Percentiles rank a stretch among this genome's conserved stretches.
Evolutionary conservation across 1,140 invertebrate genomes (phyloP).

Genomic region (Ctenoplectra terminalis): DNA sequence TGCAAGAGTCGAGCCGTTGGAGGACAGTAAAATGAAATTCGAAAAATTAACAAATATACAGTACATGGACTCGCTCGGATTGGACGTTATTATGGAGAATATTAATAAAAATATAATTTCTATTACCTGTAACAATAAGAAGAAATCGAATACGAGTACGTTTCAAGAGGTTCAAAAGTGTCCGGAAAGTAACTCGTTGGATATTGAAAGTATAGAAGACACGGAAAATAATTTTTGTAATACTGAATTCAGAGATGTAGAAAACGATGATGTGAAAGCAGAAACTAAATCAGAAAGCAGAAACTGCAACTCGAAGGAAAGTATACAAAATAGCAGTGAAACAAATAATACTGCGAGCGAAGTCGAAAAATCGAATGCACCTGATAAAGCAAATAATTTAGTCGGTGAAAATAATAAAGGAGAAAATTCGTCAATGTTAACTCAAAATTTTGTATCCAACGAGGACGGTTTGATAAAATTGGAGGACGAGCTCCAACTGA

Average conservation of each 20-base stretch:
- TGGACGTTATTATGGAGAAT: no score
- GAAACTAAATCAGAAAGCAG: background rate
- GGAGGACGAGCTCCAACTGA: constrained; percentile 47
- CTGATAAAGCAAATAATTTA: background rate
- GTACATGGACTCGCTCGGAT: no score
- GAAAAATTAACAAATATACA: background rate
- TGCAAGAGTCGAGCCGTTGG: background rate
- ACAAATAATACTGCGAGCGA: background rate
- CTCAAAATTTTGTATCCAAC: background rate
- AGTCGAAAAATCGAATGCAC: background rate
- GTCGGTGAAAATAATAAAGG: background rate
- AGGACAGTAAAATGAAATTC: background rate
- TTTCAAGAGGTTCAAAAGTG: background rate
- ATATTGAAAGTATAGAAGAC: background rate
- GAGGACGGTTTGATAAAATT: background rate
- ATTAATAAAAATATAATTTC: background rate
- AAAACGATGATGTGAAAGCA: background rate
- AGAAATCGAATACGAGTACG: background rate
- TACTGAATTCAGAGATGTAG: background rate
- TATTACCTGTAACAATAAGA: background rate
- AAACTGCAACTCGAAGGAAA: background rate
- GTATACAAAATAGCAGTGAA: background rate
- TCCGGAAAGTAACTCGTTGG: background rate
- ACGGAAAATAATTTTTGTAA: background rate
- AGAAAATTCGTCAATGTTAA: background rate